Evolutionary conservation across 2,113 vertebrate species (phyloP).

Genomic region (Balaenoptera acutorostrata): DNA sequence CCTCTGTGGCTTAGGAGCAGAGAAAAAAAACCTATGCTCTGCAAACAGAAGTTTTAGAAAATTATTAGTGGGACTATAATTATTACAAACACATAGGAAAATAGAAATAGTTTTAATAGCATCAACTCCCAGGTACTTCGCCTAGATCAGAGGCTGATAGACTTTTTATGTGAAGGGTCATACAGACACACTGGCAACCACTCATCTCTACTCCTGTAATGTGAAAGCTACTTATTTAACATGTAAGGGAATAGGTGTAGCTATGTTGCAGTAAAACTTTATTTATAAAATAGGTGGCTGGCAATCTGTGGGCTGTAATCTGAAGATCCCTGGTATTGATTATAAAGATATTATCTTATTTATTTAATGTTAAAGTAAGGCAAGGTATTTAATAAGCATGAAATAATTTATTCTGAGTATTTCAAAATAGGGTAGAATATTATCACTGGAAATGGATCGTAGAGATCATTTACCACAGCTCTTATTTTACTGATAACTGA

Average conservation of each 20-base stretch:
- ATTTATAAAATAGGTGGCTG: background rate
- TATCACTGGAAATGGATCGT: background rate
- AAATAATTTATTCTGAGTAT: slow-evolving; percentile 11
- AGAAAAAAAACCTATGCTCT: background rate
- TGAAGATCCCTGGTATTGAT: background rate
- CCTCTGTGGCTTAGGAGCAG: background rate
- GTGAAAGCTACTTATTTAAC: background rate
- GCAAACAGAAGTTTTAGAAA: background rate
- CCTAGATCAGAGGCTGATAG: background rate
- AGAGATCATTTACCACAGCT: background rate
- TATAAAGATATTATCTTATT: background rate
- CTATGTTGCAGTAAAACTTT: background rate
- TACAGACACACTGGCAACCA: background rate
- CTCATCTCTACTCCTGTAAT: background rate
- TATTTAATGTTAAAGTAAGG: background rate
- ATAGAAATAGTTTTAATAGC: background rate
- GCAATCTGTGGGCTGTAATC: background rate
- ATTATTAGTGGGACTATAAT: background rate
- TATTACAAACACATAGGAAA: background rate
- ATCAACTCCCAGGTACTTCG: background rate
- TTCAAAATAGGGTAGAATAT: slow-evolving; percentile 12
- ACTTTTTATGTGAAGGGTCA: background rate
- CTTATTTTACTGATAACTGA: background rate
- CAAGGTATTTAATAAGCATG: background rate
- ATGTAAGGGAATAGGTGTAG: background rate